Base-by-base conservation (phyloP, 2,113 vertebrate genomes). In the Xiphophorus hellerii region DNA sequence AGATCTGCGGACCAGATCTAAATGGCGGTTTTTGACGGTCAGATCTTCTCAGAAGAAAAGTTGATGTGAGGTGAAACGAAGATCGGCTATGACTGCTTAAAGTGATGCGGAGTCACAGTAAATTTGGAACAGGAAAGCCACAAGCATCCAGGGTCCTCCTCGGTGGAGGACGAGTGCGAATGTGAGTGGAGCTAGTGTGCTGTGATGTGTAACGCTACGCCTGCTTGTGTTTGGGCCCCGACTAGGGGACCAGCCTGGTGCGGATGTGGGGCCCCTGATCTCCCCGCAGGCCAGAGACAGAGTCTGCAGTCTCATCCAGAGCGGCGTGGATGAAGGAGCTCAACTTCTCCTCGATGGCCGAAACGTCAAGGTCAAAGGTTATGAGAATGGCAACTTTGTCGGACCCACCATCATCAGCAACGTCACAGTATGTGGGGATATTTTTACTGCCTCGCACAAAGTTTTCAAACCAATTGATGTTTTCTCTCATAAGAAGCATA, bases 381-480 rank as follows among this genome's bases (percentile, higher is more conserved):
- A 95, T 48, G 97, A 99, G 92, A 96, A 94, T 1, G 97, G 97
- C 72, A 98, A 98, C 93, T 99, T 99, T 88, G 97, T 99, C 81
- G 97, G 97, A 48, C 97, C 97, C 65, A 99, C 98, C 0, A 96
- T 98, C 87, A 94, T 99, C 73, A 76, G 91, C 82, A 92, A 94
- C 2, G 97, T 99, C 78, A 97, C 95, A 87, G 98, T 99, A 87
- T 91, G 93, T 87, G 25, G 22, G 0, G 72, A 63, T 64, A 2
- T 73, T 73, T 73, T 22, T 20, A 51, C 5, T 22, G 14, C 48
- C 48, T 51, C 6, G 7, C 14, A 51, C 1, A 39, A 58, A 3
- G 22, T n/a, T 58, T 58, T n/a, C 51, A n/a, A n/a, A 58, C 51
- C 22, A 25, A 3, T n/a, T 25, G 1, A 58, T 25, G 2, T 58